A percentile compares a stretch with the other conserved stretches of the same genome.
Conservation (phyloP, 1,140 invertebrate species). For the Mamestra configurata region DNA sequence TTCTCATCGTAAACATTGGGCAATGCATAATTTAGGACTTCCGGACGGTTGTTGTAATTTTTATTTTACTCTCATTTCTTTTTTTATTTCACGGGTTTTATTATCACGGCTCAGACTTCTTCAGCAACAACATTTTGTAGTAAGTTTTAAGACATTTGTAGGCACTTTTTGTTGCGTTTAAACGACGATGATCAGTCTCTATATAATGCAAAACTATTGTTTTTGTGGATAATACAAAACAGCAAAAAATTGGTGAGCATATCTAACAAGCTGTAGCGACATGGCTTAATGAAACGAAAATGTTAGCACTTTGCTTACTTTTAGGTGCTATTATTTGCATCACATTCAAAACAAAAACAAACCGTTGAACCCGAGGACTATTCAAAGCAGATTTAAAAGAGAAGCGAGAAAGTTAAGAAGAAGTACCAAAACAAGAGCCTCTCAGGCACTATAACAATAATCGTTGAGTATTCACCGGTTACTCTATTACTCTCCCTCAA, state of each 20-base stretch:
- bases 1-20: conserved; percentile 48
- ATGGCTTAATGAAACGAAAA: no score
- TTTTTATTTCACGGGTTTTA: neutral
- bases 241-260: no score
- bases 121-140: neutral
- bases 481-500: conserved; percentile 27
- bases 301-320: no score
- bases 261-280: no score
- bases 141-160: neutral
- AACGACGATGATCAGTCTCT: no score
- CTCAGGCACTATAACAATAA: conserved; percentile 24
- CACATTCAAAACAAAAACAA: neutral
- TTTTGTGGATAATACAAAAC: no score
- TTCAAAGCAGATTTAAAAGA: conserved; percentile 5
- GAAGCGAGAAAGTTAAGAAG: neutral
- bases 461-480: conserved; percentile 6
- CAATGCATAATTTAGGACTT: conserved; percentile 45
- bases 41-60: conserved; percentile 6
- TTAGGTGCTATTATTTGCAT: no score
- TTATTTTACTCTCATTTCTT: neutral
- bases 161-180: no score
- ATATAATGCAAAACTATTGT: no score
- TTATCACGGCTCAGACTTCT: no score
- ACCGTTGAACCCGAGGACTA: neutral
- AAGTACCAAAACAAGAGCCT: neutral